Evolutionary conservation across 2,797 vertebrate genomes (phyloP).

Genomic region (Garrulus glandarius): DNA sequence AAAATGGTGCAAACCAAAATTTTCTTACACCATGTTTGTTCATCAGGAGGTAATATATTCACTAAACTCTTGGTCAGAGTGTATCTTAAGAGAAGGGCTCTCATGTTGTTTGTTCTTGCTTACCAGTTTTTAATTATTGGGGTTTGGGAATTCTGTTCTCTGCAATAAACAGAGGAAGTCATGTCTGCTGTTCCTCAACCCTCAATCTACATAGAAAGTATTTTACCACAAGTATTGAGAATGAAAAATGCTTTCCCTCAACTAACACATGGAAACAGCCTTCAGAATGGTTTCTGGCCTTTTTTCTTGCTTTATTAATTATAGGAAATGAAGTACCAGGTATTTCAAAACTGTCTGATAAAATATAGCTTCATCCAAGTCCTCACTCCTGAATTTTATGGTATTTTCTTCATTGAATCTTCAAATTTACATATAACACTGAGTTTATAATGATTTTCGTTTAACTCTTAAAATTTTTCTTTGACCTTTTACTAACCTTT

Average conservation of each 20-base stretch:
- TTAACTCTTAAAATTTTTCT: conserved; percentile 14
- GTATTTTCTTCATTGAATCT: not conserved
- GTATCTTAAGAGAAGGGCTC: not conserved
- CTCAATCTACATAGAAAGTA: not conserved
- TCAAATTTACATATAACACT: not conserved
- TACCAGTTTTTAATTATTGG: not conserved
- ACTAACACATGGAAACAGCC: not conserved
- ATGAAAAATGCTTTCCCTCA: not conserved
- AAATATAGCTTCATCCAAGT: not conserved
- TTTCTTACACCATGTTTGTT: not conserved
- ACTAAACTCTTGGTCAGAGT: not conserved
- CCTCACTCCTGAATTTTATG: not conserved
- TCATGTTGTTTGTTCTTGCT: not conserved
- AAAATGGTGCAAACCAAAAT: accelerated
- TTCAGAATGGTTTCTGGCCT: not conserved
- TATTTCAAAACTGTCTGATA: not conserved
- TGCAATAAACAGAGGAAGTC: not conserved
- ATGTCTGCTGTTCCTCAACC: not conserved
- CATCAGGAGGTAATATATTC: not conserved
- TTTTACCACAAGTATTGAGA: not conserved
- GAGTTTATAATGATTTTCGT: not conserved
- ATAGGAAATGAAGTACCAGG: not conserved
- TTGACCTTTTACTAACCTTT: conserved; percentile 55
- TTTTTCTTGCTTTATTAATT: not conserved
- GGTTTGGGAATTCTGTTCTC: not conserved